Conservation (phyloP, 2,797 vertebrate genomes). For the Pitangus sulphuratus region DNA sequence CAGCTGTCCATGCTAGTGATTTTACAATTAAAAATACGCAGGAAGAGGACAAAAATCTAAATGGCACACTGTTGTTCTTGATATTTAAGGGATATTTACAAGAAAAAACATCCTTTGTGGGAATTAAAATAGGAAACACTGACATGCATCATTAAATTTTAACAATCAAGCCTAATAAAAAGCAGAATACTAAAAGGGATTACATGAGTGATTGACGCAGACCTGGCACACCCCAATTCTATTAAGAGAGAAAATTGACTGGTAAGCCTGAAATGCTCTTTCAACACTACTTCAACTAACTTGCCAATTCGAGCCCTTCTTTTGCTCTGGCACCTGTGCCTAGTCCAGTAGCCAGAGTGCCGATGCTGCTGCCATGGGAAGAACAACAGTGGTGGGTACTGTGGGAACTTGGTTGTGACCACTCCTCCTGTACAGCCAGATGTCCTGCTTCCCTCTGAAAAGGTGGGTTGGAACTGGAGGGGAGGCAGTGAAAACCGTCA, state of each 20-base stretch:
- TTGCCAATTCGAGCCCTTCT: neutral
- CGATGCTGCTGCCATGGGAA: neutral
- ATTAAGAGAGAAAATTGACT: neutral
- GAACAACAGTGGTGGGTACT: accelerated
- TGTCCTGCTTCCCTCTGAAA: neutral
- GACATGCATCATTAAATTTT: neutral
- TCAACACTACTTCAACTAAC: neutral
- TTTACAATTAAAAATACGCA: neutral
- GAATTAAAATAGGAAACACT: conserved; percentile 19
- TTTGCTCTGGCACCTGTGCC: neutral
- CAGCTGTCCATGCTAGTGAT: neutral
- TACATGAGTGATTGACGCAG: neutral
- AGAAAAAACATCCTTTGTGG: neutral
- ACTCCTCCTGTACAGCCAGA: neutral
- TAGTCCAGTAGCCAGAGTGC: too few species aligned
- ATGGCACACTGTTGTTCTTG: neutral
- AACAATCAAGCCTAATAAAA: neutral
- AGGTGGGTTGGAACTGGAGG: accelerated
- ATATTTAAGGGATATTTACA: neutral
- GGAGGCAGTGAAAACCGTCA: neutral
- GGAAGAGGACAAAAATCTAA: neutral
- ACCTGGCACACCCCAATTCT: neutral
- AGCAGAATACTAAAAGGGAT: neutral
- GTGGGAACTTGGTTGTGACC: neutral
- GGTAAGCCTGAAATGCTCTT: neutral